phyloP scores from a whole-genome alignment of 1,140 invertebrate species.

The Neuroterus valhalla region DNA sequence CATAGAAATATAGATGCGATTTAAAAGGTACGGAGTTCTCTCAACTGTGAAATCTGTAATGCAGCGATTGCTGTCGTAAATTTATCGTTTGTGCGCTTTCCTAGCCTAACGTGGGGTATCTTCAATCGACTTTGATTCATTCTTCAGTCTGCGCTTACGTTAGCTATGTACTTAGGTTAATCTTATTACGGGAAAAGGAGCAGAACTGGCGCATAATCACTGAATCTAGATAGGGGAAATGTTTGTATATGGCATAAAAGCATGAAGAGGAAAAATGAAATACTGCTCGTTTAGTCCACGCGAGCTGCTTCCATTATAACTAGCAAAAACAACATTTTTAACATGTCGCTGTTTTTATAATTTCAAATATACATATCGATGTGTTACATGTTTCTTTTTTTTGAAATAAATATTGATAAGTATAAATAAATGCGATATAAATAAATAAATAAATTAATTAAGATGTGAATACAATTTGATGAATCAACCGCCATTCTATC shows the following conservation, averaged over 20 bases:
- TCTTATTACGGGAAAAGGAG: constrained; percentile 18
- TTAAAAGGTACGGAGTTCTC: background rate
- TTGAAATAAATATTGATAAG: no score
- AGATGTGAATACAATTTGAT: background rate
- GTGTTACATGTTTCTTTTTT: no score
- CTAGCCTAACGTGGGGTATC: constrained; percentile 3
- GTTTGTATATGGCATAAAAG: constrained; percentile 20
- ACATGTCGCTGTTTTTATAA: background rate
- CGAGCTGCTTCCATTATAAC: background rate
- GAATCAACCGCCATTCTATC: constrained; percentile 13
- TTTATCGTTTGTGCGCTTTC: constrained; percentile 13
- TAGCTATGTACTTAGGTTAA: constrained; percentile 15
- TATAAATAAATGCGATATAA: background rate
- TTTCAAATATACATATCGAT: no score
- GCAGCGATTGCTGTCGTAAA: background rate
- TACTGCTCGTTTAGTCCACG: background rate
- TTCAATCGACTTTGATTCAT: background rate
- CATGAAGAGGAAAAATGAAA: background rate
- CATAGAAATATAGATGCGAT: background rate
- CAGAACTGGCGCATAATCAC: constrained; percentile 16
- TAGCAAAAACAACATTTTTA: background rate
- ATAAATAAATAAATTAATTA: background rate
- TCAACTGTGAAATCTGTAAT: background rate
- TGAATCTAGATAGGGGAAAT: constrained; percentile 10
- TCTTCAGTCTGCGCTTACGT: background rate